phyloP scores from a whole-genome alignment of 1,140 invertebrate species.

The Scylla paramamosain region DNA sequence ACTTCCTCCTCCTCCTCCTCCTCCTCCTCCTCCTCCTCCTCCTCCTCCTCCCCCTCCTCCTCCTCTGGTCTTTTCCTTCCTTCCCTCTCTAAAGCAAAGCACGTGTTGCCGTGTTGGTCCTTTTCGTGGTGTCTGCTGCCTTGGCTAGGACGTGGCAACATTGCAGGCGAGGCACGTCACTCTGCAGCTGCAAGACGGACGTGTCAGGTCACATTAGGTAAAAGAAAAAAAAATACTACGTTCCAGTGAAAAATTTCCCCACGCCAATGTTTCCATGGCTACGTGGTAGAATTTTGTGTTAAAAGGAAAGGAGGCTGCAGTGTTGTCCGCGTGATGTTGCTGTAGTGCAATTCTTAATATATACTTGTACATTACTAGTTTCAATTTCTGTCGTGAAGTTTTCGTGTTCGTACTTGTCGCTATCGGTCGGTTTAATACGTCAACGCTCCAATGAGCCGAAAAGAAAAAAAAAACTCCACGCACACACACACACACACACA shows the following conservation, averaged over 20 bases:
- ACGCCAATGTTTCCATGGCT: background rate
- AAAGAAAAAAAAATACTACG: background rate
- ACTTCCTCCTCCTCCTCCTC: background rate
- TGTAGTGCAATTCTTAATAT: background rate
- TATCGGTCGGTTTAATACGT: background rate
- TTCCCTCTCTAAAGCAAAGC: background rate
- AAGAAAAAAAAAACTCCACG: background rate
- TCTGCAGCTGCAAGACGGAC: background rate
- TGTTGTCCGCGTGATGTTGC: background rate
- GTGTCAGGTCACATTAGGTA: background rate
- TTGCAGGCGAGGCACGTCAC: background rate
- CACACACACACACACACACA: slow-evolving; percentile 21
- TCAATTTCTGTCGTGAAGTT: background rate
- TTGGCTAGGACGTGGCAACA: slow-evolving; percentile 15
- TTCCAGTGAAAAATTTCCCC: background rate
- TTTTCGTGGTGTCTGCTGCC: background rate
- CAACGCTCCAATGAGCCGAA: background rate
- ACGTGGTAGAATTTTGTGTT: background rate
- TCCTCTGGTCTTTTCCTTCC: background rate
- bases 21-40: background rate
- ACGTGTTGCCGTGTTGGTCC: background rate
- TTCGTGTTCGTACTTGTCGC: background rate
- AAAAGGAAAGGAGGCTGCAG: background rate
- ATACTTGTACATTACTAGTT: background rate
- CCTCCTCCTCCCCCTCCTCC: background rate